These are phyloP conservation scores for Scleropages formosus DNA, from an alignment of 2,797 vertebrate species.

Conservation along the genomic window DNA sequence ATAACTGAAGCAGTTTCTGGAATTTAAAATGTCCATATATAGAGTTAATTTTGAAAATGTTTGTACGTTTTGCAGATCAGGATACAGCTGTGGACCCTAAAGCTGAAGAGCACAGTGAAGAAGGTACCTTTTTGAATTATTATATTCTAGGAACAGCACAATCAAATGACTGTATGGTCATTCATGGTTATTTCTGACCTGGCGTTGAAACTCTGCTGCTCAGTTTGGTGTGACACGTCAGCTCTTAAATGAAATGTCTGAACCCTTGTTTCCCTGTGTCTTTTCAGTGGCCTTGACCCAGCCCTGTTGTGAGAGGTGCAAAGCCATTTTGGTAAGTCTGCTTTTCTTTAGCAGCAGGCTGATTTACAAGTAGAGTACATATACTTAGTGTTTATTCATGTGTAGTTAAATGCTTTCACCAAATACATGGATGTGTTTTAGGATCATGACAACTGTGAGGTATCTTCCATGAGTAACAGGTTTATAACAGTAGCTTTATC, in stretches of 20 bases:
- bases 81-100: conserved; percentile 30
- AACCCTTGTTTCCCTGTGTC: not conserved
- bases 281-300: conserved; percentile 47
- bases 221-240: not conserved
- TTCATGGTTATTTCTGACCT: not conserved
- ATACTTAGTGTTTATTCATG: not conserved
- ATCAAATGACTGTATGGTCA: not conserved
- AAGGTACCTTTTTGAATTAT: conserved; percentile 39
- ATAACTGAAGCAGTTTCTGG: too few relatives aligned
- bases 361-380: not conserved
- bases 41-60: not conserved
- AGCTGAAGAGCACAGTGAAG: conserved; percentile 35
- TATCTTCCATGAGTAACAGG: not conserved
- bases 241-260: not conserved
- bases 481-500: conserved; percentile 14
- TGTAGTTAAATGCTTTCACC: not conserved
- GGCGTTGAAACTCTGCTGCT: not conserved
- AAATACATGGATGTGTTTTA: not conserved
- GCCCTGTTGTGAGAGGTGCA: conserved; percentile 65
- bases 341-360: not conserved
- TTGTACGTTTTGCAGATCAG: conserved; percentile 25
- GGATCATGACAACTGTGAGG: not conserved
- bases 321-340: conserved; percentile 56
- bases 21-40: too few relatives aligned
- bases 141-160: not conserved